Percentiles rank a stretch among this genome's conserved stretches.
phyloP scores from a whole-genome alignment of 1,140 invertebrate species.

The Nasonia longicornis region DNA sequence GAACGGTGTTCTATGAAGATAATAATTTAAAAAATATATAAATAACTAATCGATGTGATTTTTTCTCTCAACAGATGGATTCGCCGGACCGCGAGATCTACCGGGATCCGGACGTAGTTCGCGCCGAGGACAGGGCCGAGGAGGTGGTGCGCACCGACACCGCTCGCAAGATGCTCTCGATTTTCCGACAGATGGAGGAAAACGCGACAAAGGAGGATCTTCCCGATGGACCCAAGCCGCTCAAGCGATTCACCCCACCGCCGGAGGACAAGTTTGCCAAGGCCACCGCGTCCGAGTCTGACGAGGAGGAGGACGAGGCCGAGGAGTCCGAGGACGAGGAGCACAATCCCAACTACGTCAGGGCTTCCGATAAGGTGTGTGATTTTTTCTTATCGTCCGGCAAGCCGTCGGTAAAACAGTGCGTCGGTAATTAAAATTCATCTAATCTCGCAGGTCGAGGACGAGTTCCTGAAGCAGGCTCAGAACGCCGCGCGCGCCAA shows the following conservation, averaged over 20 bases:
- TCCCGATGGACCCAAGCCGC: conserved; percentile 79
- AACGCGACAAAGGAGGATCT: conserved; percentile 72
- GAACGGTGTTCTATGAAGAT: not conserved
- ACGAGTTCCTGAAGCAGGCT: conserved; percentile 77
- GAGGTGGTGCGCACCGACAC: conserved; percentile 77
- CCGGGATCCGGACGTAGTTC: conserved; percentile 81
- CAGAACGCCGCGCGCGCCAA: conserved; percentile 86
- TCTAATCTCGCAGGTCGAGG: conserved; percentile 66
- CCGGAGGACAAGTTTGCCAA: conserved; percentile 77
- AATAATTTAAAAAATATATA: not conserved
- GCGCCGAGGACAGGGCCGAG: conserved; percentile 72
- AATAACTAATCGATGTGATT: not conserved
- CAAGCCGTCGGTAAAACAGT: too few species aligned
- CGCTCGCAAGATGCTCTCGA: conserved; percentile 84
- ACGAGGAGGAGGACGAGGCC: conserved; percentile 74
- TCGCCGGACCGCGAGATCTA: conserved; percentile 82
- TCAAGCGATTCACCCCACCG: conserved; percentile 90
- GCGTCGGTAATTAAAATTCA: not conserved
- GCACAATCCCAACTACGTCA: conserved; percentile 72
- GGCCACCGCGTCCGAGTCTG: conserved; percentile 68
- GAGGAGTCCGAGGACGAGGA: conserved; percentile 71
- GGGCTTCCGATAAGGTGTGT: conserved; percentile 70
- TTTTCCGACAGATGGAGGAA: conserved; percentile 90
- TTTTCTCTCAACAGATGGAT: conserved; percentile 66
- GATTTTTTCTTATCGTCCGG: too few species aligned